phyloP scores from a whole-genome alignment of 2,888 invertebrate species.

The Tetropium fuscum region DNA sequence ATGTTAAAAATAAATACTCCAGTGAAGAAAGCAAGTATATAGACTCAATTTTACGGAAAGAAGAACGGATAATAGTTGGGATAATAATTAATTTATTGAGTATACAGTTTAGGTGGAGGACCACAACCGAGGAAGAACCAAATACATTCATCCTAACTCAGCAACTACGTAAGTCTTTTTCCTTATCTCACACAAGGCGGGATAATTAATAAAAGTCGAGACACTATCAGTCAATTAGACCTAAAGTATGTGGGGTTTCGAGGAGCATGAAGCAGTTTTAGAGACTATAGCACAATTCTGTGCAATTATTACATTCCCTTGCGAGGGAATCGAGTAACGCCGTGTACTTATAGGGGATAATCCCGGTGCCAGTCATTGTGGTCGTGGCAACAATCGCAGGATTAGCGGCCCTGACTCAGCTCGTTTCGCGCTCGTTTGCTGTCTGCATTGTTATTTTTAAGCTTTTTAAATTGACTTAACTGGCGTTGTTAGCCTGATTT shows the following conservation, averaged over 20 bases:
- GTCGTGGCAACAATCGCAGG: slow-evolving; percentile 20
- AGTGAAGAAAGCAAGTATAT: too few species aligned
- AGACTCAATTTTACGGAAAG: too few species aligned
- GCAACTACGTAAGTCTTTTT: slow-evolving; percentile 42
- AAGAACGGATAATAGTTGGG: too few species aligned
- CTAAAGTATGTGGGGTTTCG: slow-evolving; percentile 12
- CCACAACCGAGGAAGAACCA: too few species aligned
- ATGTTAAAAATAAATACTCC: too few species aligned
- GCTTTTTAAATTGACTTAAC: slow-evolving; percentile 14
- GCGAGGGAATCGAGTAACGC: slow-evolving; percentile 35
- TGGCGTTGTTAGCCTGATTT: slow-evolving; percentile 15
- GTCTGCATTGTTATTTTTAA: slow-evolving; percentile 18
- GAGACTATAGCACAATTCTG: neutral
- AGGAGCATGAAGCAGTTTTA: slow-evolving; percentile 2
- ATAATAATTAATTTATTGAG: too few species aligned
- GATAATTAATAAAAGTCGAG: slow-evolving; percentile 46
- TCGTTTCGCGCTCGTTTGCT: slow-evolving; percentile 13
- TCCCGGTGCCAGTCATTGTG: slow-evolving; percentile 45
- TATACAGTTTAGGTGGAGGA: too few species aligned
- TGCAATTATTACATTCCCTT: slow-evolving; percentile 41
- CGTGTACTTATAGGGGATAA: slow-evolving; percentile 41
- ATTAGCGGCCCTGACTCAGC: slow-evolving; percentile 24
- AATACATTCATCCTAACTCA: neutral
- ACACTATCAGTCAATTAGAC: slow-evolving; percentile 45
- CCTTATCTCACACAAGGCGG: slow-evolving; percentile 38